Evolutionary conservation across 2,113 vertebrate species (phyloP).

Genomic region (Poicephalus meyeri): DNA sequence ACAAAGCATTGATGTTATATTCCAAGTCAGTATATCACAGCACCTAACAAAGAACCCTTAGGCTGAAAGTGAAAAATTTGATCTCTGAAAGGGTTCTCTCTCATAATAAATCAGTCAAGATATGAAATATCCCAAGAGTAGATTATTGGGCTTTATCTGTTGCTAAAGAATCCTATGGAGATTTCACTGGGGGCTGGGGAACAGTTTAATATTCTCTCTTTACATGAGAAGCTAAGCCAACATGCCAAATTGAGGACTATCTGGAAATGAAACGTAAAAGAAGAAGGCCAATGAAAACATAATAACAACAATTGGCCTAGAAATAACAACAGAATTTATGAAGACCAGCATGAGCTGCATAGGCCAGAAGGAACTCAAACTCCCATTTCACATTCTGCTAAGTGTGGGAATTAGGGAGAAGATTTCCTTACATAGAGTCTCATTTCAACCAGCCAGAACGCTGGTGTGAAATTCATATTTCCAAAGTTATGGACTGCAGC

Average conservation of each 20-base stretch:
- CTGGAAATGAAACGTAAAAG: conserved; percentile 67
- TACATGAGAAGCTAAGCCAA: conserved; percentile 63
- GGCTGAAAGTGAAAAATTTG: conserved; percentile 57
- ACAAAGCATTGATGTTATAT: conserved; percentile 20
- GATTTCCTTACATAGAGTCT: conserved; percentile 6
- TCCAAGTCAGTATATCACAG: conserved; percentile 43
- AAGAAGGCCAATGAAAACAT: conserved; percentile 76
- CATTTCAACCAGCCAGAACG: background rate
- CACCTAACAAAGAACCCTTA: conserved; percentile 20
- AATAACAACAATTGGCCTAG: conserved; percentile 74
- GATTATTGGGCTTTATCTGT: conserved; percentile 26
- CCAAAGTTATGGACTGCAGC: background rate
- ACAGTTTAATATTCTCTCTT: conserved; percentile 53
- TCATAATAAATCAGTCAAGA: conserved; percentile 65
- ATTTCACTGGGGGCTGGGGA: conserved; percentile 39
- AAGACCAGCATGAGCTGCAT: conserved; percentile 54
- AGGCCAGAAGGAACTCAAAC: conserved; percentile 39
- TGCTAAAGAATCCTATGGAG: conserved; percentile 63
- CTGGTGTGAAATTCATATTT: conserved; percentile 1
- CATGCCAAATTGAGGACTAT: conserved; percentile 56
- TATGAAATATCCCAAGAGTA: conserved; percentile 30
- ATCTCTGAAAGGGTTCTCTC: background rate
- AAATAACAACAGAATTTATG: conserved; percentile 74
- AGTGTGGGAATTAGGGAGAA: conserved; percentile 48
- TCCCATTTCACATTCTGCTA: conserved; percentile 55